Percentiles rank a stretch among this genome's conserved stretches.
phyloP scores from a whole-genome alignment of 2,797 vertebrate genomes.

The Antrozous pallidus region DNA sequence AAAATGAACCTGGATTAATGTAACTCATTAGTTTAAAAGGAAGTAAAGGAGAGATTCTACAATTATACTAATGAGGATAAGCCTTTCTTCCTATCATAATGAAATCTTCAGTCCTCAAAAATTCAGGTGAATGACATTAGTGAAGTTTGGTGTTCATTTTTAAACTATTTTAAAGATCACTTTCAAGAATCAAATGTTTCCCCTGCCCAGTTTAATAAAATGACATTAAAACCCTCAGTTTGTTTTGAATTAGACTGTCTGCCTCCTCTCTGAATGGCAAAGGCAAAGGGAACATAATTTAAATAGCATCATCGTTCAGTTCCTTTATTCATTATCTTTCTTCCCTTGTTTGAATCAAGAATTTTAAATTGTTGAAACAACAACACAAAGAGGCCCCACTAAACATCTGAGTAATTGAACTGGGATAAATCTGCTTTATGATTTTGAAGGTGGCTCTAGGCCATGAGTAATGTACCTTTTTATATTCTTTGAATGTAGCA shows the following conservation, averaged over 20 bases:
- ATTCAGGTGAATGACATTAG: constrained; percentile 73
- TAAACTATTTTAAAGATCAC: constrained; percentile 38
- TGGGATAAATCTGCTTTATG: not conserved
- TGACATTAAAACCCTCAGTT: constrained; percentile 29
- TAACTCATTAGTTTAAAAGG: constrained; percentile 89
- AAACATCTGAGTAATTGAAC: constrained; percentile 28
- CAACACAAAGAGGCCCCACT: constrained; percentile 37
- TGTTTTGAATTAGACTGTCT: not conserved
- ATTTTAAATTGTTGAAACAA: constrained; percentile 40
- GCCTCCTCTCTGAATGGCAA: constrained; percentile 19
- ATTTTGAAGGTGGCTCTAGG: constrained; percentile 61
- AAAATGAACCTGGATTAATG: constrained; percentile 90
- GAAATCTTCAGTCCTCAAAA: constrained; percentile 76
- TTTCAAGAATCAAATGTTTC: not conserved
- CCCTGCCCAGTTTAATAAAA: not conserved
- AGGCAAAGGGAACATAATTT: constrained; percentile 1
- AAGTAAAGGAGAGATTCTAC: constrained; percentile 85
- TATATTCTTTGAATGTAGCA: constrained; percentile 52
- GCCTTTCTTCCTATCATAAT: constrained; percentile 80
- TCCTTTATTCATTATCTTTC: constrained; percentile 21
- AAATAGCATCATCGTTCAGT: constrained; percentile 9
- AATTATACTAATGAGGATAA: constrained; percentile 86
- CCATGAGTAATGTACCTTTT: constrained; percentile 59
- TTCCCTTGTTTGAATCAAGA: constrained; percentile 39
- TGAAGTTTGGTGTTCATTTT: constrained; percentile 61